Evolutionary conservation across 30 jellyfish, hydroid and myxozoan genomes (phyloP).

Genomic region (Aurelia sp.): DNA sequence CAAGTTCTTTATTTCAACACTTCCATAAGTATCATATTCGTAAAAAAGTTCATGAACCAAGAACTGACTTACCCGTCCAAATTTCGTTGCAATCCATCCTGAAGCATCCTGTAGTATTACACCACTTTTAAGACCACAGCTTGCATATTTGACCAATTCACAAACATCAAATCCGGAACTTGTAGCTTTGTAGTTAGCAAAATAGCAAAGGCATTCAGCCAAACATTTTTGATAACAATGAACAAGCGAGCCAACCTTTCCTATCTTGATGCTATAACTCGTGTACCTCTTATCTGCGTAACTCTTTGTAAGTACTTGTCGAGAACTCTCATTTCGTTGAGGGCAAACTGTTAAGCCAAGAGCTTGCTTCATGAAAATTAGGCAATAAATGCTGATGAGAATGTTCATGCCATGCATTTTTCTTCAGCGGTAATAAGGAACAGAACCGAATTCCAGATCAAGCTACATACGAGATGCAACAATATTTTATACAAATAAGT

Average conservation of each 20-base stretch:
- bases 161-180: not conserved
- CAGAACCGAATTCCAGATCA: too few species aligned
- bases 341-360: constrained; percentile 7
- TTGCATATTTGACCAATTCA: constrained; percentile 29
- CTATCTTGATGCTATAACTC: not conserved
- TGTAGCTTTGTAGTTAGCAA: constrained; percentile 17
- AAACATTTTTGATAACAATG: constrained; percentile 29
- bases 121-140: constrained; percentile 13
- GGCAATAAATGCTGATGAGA: too few species aligned
- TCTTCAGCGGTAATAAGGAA: too few species aligned
- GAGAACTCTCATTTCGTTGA: not conserved
- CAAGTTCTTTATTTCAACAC: too few species aligned
- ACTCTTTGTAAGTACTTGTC: not conserved
- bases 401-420: too few species aligned
- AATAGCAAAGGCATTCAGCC: constrained; percentile 42
- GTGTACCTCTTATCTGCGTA: not conserved
- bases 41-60: not conserved
- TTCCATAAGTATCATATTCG: too few species aligned
- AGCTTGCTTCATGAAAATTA: too few species aligned
- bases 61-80: not conserved
- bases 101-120: not conserved
- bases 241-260: not conserved
- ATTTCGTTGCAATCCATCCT: constrained; percentile 30
- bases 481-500: too few species aligned
- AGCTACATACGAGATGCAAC: too few species aligned